Percentiles rank a stretch among this genome's conserved stretches.
phyloP scores from a whole-genome alignment of 1,140 invertebrate species.

The Lithobius niger region DNA sequence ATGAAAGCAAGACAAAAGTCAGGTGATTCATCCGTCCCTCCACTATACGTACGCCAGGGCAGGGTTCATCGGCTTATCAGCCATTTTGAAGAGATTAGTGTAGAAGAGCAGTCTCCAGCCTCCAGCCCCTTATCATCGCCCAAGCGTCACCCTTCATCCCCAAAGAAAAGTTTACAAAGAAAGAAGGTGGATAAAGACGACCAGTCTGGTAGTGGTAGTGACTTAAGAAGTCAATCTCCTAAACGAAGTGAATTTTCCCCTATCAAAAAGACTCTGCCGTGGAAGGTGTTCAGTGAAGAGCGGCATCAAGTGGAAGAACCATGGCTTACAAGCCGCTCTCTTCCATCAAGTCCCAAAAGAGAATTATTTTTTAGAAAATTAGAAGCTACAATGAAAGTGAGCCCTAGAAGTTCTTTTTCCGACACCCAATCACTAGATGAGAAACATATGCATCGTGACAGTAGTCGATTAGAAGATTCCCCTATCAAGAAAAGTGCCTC shows the following conservation, averaged over 20 bases:
- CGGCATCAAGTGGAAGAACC: neutral
- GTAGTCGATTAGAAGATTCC: neutral
- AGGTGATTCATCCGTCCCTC: neutral
- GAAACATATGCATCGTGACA: neutral
- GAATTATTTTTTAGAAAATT: neutral
- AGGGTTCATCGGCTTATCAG: neutral
- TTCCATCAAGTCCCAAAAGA: constrained; percentile 4
- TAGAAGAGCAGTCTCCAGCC: neutral
- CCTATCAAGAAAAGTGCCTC: constrained; percentile 1
- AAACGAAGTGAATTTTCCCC: neutral
- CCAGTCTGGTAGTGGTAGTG: neutral
- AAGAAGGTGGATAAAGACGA: constrained; percentile 2
- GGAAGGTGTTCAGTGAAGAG: constrained; percentile 1
- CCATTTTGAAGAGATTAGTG: constrained; percentile 7
- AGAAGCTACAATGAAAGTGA: neutral
- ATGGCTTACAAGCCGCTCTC: neutral
- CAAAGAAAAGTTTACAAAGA: neutral
- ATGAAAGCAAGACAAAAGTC: neutral
- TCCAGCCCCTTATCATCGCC: neutral
- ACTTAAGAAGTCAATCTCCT: neutral
- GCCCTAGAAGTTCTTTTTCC: too few relatives aligned
- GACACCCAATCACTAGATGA: neutral
- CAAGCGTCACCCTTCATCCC: neutral
- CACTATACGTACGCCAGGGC: neutral
- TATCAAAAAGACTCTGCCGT: neutral